Evolutionary conservation across 2,113 vertebrate species (phyloP).

Genomic region (Ceyx cyanopectus): DNA sequence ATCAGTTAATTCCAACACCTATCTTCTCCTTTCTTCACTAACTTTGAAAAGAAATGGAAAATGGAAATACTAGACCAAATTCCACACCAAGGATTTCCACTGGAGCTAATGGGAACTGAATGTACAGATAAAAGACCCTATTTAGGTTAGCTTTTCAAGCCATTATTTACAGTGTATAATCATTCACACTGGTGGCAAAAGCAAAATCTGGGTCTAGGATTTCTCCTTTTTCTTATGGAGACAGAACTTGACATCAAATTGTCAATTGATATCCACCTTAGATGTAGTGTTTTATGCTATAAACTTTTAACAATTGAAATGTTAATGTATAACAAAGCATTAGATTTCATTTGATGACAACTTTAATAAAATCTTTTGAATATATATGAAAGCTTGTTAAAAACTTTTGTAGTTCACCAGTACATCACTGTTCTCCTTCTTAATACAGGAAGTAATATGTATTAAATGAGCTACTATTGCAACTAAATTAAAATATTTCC

Average conservation of each 20-base stretch:
- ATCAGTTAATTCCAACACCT: conserved; percentile 4
- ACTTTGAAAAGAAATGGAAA: conserved; percentile 2
- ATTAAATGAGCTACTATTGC: not conserved
- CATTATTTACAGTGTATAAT: not conserved
- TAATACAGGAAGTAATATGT: not conserved
- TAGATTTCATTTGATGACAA: not conserved
- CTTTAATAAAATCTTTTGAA: not conserved
- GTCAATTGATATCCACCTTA: not conserved
- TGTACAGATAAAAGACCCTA: not conserved
- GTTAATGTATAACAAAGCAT: not conserved
- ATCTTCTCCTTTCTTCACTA: not conserved
- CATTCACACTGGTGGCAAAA: not conserved
- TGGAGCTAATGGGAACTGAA: not conserved
- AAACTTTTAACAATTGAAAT: not conserved
- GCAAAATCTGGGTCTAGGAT: not conserved
- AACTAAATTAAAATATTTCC: not conserved
- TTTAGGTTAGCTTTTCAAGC: not conserved
- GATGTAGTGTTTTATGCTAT: not conserved
- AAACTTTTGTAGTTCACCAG: not conserved
- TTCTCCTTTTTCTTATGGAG: not conserved
- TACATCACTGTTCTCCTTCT: not conserved
- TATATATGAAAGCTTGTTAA: not conserved
- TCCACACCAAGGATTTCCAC: not conserved
- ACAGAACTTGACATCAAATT: not conserved
- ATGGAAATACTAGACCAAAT: not conserved